Evolutionary conservation across 2,888 invertebrate genomes (phyloP).

Genomic region (Meteorus colon): DNA sequence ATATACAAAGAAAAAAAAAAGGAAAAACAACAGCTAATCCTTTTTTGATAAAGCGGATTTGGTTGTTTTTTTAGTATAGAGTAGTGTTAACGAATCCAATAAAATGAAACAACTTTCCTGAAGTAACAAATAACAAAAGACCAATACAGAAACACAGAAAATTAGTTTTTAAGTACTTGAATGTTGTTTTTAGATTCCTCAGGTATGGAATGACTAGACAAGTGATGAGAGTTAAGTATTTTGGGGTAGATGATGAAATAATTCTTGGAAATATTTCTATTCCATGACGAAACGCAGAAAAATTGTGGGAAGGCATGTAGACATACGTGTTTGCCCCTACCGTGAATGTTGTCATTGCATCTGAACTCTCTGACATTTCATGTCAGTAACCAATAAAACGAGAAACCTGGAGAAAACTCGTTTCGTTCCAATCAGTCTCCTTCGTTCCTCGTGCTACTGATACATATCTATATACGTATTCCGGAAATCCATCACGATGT

Average conservation of each 20-base stretch:
- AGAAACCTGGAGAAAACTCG: conserved; percentile 50
- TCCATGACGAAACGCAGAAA: neutral
- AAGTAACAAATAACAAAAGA: too few species aligned
- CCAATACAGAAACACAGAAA: too few species aligned
- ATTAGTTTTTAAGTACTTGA: neutral
- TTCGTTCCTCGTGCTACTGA: conserved; percentile 32
- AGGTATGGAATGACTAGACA: too few species aligned
- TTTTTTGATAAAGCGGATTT: neutral
- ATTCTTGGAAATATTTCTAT: too few species aligned
- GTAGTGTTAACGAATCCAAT: too few species aligned
- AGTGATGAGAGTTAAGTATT: too few species aligned
- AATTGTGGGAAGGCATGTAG: neutral
- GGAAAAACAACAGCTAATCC: neutral
- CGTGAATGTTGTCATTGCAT: conserved; percentile 19
- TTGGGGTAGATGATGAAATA: too few species aligned
- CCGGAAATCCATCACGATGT: conserved; percentile 59
- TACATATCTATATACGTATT: conserved; percentile 22
- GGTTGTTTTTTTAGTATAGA: too few species aligned
- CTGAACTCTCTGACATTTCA: conserved; percentile 22
- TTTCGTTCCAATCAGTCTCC: conserved; percentile 53
- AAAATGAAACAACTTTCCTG: too few species aligned
- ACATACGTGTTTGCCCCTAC: neutral
- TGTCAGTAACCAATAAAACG: conserved; percentile 33
- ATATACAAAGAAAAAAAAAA: neutral
- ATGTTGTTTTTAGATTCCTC: too few species aligned